Percentiles rank a stretch among this genome's conserved stretches.
Evolutionary conservation across 2,888 invertebrate genomes (phyloP).

Genomic region (Epinotia demarniana): DNA sequence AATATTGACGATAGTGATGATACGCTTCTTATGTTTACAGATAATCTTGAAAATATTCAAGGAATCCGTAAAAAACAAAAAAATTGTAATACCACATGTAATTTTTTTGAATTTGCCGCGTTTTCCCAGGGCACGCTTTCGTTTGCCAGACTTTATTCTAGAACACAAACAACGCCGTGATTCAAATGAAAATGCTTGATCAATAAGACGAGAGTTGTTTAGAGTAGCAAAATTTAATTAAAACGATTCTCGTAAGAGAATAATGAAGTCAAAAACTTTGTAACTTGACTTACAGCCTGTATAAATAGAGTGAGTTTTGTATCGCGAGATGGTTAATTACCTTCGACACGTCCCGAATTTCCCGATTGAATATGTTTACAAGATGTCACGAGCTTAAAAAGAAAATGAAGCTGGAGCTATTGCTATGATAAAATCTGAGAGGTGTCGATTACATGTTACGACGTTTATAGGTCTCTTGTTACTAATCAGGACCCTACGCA

Average conservation of each 20-base stretch:
- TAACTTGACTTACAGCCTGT: conserved; percentile 25
- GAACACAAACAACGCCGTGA: no score
- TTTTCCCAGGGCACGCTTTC: no score
- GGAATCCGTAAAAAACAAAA: no score
- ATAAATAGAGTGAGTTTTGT: conserved; percentile 33
- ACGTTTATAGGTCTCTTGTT: not conserved
- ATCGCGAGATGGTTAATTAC: conserved; percentile 32
- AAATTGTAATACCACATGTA: no score
- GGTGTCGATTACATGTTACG: not conserved
- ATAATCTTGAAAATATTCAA: no score
- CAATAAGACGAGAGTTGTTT: conserved; percentile 32
- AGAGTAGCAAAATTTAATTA: conserved; percentile 36
- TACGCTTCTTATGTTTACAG: no score
- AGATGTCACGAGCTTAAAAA: not conserved
- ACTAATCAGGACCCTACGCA: not conserved
- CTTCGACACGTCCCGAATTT: conserved; percentile 16
- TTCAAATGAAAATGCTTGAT: conserved; percentile 29
- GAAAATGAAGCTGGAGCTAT: not conserved
- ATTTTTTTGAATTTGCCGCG: no score
- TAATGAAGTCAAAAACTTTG: conserved; percentile 40
- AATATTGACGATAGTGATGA: no score
- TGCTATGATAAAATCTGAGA: not conserved
- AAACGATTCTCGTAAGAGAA: conserved; percentile 34
- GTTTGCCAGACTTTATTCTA: no score
- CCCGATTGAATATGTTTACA: conserved; percentile 10